Evolutionary conservation across 2,888 invertebrate genomes (phyloP), one percentile per base, ranked within the genome.

Genomic region (Amorpha juglandis): DNA sequence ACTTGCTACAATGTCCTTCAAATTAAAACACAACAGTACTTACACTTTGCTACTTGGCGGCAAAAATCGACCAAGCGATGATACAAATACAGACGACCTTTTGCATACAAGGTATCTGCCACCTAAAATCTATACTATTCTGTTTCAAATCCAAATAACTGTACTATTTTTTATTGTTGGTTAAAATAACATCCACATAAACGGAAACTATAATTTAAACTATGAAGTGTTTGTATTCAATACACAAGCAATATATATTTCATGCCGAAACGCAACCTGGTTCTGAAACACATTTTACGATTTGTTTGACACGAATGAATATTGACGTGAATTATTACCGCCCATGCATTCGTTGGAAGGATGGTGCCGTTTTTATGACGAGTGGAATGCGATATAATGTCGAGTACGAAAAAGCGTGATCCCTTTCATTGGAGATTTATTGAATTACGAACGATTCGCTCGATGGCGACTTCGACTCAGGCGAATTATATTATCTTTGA

Each of bases 221-320:
- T 21, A 42, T 58, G 58, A 58, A 52, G 16, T 42, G 58, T 58
- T 58, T 58, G 42, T 58, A 38, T 64, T 35, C 14, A 48, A n/a
- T 48, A 64, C 12, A 27, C 6, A 35, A 8, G 27, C 27, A 52
- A 19, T 42, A 33, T 47, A 45, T 8, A 53, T 64, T 50, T 27
- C 19, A 53, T 16, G 45, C 21, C n/a, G 16, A 64, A 47, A 63
- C 48, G 47, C 48, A 63, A 45, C 45, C 27, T 45, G 47, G 47
- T 47, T 62, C 51, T 27, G 27, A 62, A 62, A 51, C 75, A 81
- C 81, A 79, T 84, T 86, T 87, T 81, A 87, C 86, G 86, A 87
- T 88, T 86, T 84, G 85, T 86, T 83, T 85, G 87, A 87, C 83
- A 79, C 77, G 80, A 79, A 86, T 86, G 83, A 85, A 87, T 86